Conservation (phyloP, 2,888 invertebrate genomes). For the Esperia sulphurella region DNA sequence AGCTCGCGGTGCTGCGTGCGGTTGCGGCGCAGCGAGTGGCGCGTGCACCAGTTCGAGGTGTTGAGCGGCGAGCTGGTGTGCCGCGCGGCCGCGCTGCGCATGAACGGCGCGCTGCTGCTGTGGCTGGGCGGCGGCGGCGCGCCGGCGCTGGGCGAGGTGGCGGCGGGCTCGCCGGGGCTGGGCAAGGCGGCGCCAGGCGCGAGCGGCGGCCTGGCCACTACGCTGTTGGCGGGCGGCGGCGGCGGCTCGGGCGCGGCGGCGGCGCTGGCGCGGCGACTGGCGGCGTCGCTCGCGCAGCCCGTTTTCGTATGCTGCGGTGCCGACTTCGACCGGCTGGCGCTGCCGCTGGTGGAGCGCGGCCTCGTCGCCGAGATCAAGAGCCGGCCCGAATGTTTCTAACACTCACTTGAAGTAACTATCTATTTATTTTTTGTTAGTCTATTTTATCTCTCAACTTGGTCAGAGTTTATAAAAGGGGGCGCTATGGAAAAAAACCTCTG, state of each 20-base stretch:
- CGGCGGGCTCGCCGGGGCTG: slow-evolving; percentile 15
- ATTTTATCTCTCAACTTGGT: too few species aligned
- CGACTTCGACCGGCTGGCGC: slow-evolving; percentile 40
- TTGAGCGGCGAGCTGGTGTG: slow-evolving; percentile 47
- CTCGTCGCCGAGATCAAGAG: slow-evolving; percentile 44
- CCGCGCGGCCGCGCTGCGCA: slow-evolving; percentile 38
- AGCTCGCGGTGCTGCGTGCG: slow-evolving; percentile 10
- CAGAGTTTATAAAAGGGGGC: too few species aligned
- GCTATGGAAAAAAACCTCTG: too few species aligned
- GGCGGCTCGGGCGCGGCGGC: slow-evolving; percentile 23
- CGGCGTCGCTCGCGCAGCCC: slow-evolving; percentile 31
- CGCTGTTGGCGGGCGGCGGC: slow-evolving; percentile 23
- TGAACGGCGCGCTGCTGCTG: slow-evolving; percentile 46
- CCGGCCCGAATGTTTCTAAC: slow-evolving; percentile 35
- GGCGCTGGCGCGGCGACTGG: slow-evolving; percentile 41
- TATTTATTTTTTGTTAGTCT: too few species aligned
- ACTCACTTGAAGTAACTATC: neutral
- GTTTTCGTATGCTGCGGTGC: slow-evolving; percentile 40
- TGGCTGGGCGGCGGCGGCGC: slow-evolving; percentile 41
- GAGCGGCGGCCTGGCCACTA: slow-evolving; percentile 22
- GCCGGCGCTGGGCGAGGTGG: slow-evolving; percentile 25
- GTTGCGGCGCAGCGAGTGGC: slow-evolving; percentile 40
- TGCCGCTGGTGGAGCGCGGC: slow-evolving; percentile 41
- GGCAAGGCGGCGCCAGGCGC: slow-evolving; percentile 15
- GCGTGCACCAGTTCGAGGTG: slow-evolving; percentile 48